Base-by-base conservation (phyloP, 2,113 vertebrate genomes). In the Bufo gargarizans region DNA sequence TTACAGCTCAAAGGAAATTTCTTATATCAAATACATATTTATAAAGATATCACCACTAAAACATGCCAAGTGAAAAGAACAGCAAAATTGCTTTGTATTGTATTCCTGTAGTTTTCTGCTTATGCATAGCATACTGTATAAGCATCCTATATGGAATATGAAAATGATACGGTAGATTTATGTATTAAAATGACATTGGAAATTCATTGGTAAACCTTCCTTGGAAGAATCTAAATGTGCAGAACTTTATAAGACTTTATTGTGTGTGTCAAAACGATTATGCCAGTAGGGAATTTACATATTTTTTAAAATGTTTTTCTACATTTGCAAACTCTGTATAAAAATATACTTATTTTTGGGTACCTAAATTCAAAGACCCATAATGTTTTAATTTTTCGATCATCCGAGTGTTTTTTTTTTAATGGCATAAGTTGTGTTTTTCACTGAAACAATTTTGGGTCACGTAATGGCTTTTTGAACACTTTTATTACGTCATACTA, bases 21-120 rank as follows among this genome's bases (percentile, higher is more conserved):
- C 8, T 85, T 74, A 76, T 47, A 59, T 58, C 69, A 85, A 59
- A 85, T 85, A 85, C 71, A 76, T 85, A 72, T 85, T 76, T 85
- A 76, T 85, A 59, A 19, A 76, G 55, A 76, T 16, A 83, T 16
- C 81, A 67, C 59, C 11, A 63, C 61, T 74, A 83, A 83, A 83
- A 45, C 19, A 83, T 53, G 50, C 69, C 61, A 83, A 83, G 53
- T 83, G 45, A 43, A 14, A 82, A n/a, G 80, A 49, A 67, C 47
- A 67, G 81, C 12, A n/a, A 50, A 69, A 83, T 50, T 69, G n/a
- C 61, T 83, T 13, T 69, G 50, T 67, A 83, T 67, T 53, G 47
- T 58, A 53, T 83, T 83, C 19, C 47, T 53, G 9, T 67, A n/a
- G 61, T 14, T 83, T 83, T 83, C 12, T 53, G 22, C 9, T 83